Evolutionary conservation across 2,888 invertebrate species (phyloP).

Genomic region (Macaria notata): DNA sequence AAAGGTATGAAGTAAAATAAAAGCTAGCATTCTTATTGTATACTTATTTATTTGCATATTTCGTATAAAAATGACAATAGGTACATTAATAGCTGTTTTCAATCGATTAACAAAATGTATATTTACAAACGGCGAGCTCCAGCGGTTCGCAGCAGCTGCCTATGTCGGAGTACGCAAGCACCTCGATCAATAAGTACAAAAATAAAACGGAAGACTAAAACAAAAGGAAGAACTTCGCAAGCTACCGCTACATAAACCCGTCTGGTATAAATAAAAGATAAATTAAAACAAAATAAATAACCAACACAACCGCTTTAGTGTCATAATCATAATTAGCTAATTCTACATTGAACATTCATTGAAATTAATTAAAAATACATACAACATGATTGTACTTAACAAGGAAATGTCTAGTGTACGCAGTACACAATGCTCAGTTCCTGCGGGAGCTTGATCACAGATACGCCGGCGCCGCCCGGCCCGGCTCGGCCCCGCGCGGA

Average conservation of each 20-base stretch:
- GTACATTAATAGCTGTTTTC: conserved; percentile 70
- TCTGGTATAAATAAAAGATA: conserved; percentile 76
- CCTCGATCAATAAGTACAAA: conserved; percentile 71
- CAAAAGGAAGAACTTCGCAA: conserved; percentile 58
- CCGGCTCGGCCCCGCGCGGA: no score
- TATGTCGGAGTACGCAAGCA: conserved; percentile 58
- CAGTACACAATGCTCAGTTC: conserved; percentile 29
- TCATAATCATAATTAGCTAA: conserved; percentile 52
- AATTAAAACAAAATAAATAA: conserved; percentile 78
- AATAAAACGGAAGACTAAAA: conserved; percentile 70
- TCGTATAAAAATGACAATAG: conserved; percentile 80
- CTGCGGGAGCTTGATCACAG: conserved; percentile 2
- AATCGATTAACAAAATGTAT: conserved; percentile 59
- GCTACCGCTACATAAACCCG: conserved; percentile 65
- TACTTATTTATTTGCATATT: conserved; percentile 75
- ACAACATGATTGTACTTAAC: conserved; percentile 54
- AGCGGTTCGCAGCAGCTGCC: conserved; percentile 48
- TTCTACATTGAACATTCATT: conserved; percentile 55
- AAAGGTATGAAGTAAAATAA: conserved; percentile 17
- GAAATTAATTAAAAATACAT: conserved; percentile 50
- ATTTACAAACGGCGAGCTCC: conserved; percentile 70
- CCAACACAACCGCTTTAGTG: conserved; percentile 75
- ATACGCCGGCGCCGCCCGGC: neutral
- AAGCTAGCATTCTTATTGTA: conserved; percentile 27
- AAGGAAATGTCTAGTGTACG: conserved; percentile 40